Evolutionary conservation across 2,888 invertebrate genomes (phyloP).

Genomic region (Notocelia uddmanniana): DNA sequence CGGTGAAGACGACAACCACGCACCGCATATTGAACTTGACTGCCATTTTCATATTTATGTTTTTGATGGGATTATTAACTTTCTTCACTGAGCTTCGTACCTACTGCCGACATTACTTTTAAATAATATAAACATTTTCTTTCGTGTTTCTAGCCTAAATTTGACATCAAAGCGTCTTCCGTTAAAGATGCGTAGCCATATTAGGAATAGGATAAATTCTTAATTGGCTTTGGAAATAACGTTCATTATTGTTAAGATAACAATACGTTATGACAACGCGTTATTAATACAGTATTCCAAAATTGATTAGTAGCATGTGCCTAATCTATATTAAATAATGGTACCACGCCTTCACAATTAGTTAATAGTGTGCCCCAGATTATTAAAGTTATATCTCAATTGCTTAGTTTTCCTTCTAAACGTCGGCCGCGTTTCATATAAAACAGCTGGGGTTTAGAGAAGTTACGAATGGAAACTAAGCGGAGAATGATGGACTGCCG

Average conservation of each 20-base stretch:
- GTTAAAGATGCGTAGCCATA: not conserved
- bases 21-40: too few relatives aligned
- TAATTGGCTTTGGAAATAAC: too few relatives aligned
- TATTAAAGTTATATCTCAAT: conserved; percentile 13
- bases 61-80: conserved; percentile 24
- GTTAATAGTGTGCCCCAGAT: not conserved
- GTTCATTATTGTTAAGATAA: not conserved
- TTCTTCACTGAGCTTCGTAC: conserved; percentile 9
- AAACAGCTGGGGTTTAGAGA: conserved; percentile 23
- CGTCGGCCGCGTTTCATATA: conserved; percentile 25
- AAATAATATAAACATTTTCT: not conserved
- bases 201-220: not conserved
- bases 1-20: too few relatives aligned
- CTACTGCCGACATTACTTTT: not conserved
- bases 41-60: too few relatives aligned
- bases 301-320: not conserved
- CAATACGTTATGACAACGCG: not conserved
- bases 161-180: not conserved
- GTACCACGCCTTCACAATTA: not conserved
- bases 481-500: conserved; percentile 41
- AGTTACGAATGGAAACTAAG: conserved; percentile 42
- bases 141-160: not conserved
- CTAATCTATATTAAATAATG: not conserved
- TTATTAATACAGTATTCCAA: not conserved
- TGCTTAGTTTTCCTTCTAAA: conserved; percentile 8